Conservation (phyloP, 2,113 vertebrate species). For the Coptodon rendalli region DNA sequence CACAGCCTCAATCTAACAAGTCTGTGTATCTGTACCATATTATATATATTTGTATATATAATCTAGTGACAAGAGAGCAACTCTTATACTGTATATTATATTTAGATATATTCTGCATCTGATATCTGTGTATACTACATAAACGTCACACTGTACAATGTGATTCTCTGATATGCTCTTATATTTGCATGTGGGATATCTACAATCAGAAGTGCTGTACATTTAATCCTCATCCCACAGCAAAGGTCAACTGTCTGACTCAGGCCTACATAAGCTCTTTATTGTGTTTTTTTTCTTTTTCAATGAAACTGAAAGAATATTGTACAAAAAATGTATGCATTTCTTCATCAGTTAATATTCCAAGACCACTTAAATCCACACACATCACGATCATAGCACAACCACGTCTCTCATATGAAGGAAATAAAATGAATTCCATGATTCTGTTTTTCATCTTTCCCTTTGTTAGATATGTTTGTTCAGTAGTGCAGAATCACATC, state of each 20-base stretch:
- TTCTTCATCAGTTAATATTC: constrained; percentile 10
- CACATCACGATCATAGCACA: constrained; percentile 9
- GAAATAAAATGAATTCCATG: background rate
- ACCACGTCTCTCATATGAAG: background rate
- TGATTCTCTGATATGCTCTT: constrained; percentile 54
- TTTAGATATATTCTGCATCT: constrained; percentile 48
- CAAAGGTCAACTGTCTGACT: constrained; percentile 11
- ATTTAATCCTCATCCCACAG: constrained; percentile 22
- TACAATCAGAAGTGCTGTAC: constrained; percentile 64
- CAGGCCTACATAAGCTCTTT: background rate
- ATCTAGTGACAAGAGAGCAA: constrained; percentile 36
- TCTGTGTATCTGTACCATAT: constrained; percentile 18
- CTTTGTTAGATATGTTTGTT: constrained; percentile 16
- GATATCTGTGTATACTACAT: constrained; percentile 37
- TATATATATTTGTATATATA: constrained; percentile 11
- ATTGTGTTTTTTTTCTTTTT: background rate
- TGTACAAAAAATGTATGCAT: constrained; percentile 25
- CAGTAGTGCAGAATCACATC: constrained; percentile 29
- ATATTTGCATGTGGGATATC: constrained; percentile 42
- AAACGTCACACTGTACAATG: constrained; percentile 54
- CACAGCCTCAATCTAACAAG: constrained; percentile 30
- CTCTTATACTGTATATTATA: constrained; percentile 28
- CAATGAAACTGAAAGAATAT: constrained; percentile 13
- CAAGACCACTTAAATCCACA: constrained; percentile 26
- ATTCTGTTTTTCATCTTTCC: background rate